These are phyloP conservation scores for Tryphoninae sp. DNA, from an alignment of 2,888 invertebrate species.

Conservation along the genomic window DNA sequence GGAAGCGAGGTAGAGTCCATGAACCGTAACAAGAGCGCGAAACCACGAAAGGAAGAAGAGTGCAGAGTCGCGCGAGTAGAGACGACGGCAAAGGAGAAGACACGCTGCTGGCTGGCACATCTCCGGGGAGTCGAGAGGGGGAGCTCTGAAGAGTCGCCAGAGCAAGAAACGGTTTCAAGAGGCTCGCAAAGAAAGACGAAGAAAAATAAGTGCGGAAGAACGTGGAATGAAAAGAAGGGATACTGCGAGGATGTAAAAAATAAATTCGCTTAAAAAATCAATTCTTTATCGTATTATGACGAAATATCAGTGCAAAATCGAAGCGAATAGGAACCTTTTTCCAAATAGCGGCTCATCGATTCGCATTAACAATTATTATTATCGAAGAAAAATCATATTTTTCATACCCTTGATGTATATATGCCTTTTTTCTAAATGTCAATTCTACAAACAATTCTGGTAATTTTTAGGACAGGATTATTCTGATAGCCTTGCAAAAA, in stretches of 20 bases:
- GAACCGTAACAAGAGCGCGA: constrained; percentile 58
- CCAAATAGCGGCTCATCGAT: not conserved
- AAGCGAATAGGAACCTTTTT: not conserved
- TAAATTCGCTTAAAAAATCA: not conserved
- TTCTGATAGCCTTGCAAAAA: too few species aligned
- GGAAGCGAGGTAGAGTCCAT: constrained; percentile 56
- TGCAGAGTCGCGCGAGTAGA: not conserved
- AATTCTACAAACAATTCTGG: too few species aligned
- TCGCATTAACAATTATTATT: not conserved
- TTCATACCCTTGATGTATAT: too few species aligned
- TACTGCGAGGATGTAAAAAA: not conserved
- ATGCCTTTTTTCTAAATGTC: too few species aligned
- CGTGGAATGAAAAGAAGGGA: not conserved
- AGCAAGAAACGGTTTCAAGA: constrained; percentile 41
- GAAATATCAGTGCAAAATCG: too few species aligned
- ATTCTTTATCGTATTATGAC: not conserved
- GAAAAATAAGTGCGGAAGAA: constrained; percentile 1
- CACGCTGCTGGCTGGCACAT: constrained; percentile 36
- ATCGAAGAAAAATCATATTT: too few species aligned
- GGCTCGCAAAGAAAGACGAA: constrained; percentile 8
- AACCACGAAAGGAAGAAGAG: constrained; percentile 31
- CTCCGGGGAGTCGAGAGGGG: constrained; percentile 52
- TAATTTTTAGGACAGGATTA: too few species aligned
- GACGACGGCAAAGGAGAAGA: constrained; percentile 15
- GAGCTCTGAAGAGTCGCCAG: constrained; percentile 39